These are phyloP conservation scores for Monoplex corrugatus DNA, from an alignment of 2,888 invertebrate genomes.

Conservation along the genomic window DNA sequence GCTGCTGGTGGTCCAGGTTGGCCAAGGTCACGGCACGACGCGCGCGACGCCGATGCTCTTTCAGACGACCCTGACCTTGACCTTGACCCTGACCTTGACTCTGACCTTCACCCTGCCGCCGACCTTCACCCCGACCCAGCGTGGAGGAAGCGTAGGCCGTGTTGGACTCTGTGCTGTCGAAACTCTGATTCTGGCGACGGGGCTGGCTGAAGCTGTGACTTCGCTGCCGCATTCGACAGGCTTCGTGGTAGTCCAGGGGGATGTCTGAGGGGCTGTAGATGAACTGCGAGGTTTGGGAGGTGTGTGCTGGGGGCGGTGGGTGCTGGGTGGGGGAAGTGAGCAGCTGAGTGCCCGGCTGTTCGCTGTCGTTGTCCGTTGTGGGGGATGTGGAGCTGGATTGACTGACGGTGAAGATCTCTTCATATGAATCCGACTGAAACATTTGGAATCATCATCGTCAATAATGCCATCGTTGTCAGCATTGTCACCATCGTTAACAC, in stretches of 20 bases:
- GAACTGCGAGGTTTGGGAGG: no score
- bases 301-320: neutral
- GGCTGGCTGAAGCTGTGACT: conserved; percentile 61
- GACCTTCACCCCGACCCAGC: conserved; percentile 50
- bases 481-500: no score
- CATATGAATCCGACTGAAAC: conserved; percentile 69
- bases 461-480: no score
- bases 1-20: conserved; percentile 72
- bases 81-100: conserved; percentile 37
- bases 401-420: conserved; percentile 73
- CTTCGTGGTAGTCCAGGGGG: conserved; percentile 56
- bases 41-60: conserved; percentile 69
- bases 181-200: conserved; percentile 48
- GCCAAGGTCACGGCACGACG: conserved; percentile 73
- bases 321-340: neutral
- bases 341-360: no score
- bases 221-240: conserved; percentile 57
- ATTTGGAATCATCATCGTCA: no score
- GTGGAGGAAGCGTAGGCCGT: conserved; percentile 47
- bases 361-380: conserved; percentile 63
- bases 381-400: conserved; percentile 64
- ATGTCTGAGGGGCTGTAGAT: conserved; percentile 55
- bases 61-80: conserved; percentile 62
- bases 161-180: conserved; percentile 52
- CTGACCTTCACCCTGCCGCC: conserved; percentile 52